phyloP scores from a whole-genome alignment of 2,797 vertebrate species.

The Artibeus lituratus region DNA sequence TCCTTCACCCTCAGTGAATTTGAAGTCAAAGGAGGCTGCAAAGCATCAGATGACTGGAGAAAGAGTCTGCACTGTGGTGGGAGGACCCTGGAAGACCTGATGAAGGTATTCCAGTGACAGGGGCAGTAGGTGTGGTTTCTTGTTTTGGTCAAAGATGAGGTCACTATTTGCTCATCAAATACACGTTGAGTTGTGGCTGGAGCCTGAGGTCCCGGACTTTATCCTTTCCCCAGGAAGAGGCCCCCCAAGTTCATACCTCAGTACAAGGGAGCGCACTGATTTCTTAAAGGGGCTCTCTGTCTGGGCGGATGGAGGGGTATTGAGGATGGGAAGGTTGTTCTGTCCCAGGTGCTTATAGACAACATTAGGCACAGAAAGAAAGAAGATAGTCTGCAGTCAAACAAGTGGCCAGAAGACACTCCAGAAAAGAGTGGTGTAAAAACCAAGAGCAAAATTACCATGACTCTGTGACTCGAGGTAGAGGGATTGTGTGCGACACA shows the following conservation, averaged over 20 bases:
- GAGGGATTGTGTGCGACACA: neutral
- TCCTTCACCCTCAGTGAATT: slow-evolving; percentile 38
- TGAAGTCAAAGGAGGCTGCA: neutral
- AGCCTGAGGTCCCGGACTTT: neutral
- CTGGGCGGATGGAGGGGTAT: no score
- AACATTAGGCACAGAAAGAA: neutral
- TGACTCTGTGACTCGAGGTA: neutral
- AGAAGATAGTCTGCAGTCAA: no score
- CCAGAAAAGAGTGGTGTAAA: no score
- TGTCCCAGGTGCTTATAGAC: no score
- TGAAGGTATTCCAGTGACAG: neutral
- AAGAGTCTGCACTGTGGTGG: neutral
- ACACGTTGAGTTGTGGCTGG: neutral
- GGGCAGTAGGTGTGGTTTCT: neutral
- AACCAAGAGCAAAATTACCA: neutral
- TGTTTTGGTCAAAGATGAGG: neutral
- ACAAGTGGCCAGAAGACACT: no score
- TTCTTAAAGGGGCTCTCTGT: neutral
- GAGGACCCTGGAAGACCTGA: neutral
- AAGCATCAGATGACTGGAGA: slow-evolving; percentile 37
- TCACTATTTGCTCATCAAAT: neutral
- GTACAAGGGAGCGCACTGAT: neutral
- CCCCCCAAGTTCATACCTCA: no score
- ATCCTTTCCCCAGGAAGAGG: neutral
- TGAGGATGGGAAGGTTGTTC: no score